Evolutionary conservation across 2,113 vertebrate species (phyloP), one percentile per base, ranked within the genome.

Genomic region (Oryzias celebensis): DNA sequence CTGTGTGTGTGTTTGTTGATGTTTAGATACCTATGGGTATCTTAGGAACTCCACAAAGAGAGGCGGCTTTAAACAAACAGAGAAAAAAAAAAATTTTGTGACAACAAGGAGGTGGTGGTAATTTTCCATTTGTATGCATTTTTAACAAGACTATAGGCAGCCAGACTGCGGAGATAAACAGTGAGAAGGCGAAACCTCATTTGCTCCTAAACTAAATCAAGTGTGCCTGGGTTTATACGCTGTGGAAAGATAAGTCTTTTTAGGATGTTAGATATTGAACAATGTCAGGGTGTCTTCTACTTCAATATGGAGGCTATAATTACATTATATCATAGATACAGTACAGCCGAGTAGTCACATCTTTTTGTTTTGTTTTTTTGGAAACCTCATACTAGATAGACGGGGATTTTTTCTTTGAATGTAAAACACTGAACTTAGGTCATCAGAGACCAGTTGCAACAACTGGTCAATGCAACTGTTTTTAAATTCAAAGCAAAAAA

Each of bases 171-270:
- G 47, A 58, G 58, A 63, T 28, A 65, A 14, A 61, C 46, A 43
- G 28, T n/a, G 4, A 56, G 16, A 26, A 71, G 48, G 17, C 22
- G 23, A 65, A 66, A 61, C 20, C 46, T 4, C 52, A 58, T 66
- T 20, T 53, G 57, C 68, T 53, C 49, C 22, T 47, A 52, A 83
- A 67, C 73, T 65, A 65, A 75, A 81, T n/a, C 52, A 16, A 26
- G 12, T 23, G 26, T 47, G 58, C 5, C 41, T 62, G 45, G 62
- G 54, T 76, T 53, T 23, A 49, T 31, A 4, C 18, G 26, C 13
- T 63, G 23, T 56, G 26, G 47, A 31, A 50, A 4, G 8, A 31
- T n/a, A 31, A 36, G 16, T 68, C 17, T 18, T 18, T 36, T 58
- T 48, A 48, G 13, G 51, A 67, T 65, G 51, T 51, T 54, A 16